Evolutionary conservation across 2,888 invertebrate genomes (phyloP).

Genomic region (Xestia rhomboidea): DNA sequence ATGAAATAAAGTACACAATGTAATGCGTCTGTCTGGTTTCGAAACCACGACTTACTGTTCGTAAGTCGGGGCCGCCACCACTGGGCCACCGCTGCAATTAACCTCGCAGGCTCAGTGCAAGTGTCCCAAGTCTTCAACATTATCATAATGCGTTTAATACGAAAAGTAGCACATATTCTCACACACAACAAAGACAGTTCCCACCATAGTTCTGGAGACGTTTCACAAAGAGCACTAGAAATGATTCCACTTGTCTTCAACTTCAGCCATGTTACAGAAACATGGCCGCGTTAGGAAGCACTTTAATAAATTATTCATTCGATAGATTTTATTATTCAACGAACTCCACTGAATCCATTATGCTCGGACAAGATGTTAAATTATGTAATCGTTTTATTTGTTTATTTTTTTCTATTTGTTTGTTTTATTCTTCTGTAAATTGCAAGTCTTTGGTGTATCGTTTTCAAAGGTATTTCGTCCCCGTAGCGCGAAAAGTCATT

Average conservation of each 20-base stretch:
- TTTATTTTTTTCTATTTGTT: slow-evolving; percentile 28
- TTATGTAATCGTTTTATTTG: slow-evolving; percentile 39
- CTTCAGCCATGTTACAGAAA: slow-evolving; percentile 11
- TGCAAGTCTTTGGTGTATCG: neutral
- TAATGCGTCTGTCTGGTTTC: too few species aligned
- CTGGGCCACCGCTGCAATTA: too few species aligned
- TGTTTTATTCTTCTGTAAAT: neutral
- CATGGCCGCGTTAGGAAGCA: slow-evolving; percentile 19
- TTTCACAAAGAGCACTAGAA: slow-evolving; percentile 20
- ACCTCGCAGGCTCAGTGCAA: neutral
- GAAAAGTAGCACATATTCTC: neutral
- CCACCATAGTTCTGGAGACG: neutral
- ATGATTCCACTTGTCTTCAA: slow-evolving; percentile 14
- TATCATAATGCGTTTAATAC: neutral
- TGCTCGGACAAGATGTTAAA: slow-evolving; percentile 41
- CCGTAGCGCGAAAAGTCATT: too few species aligned
- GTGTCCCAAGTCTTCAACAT: neutral
- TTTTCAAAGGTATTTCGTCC: neutral
- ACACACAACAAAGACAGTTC: neutral
- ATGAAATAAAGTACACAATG: too few species aligned
- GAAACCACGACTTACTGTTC: too few species aligned
- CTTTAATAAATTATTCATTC: slow-evolving; percentile 54
- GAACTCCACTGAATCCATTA: slow-evolving; percentile 49
- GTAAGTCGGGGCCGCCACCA: too few species aligned
- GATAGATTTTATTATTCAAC: slow-evolving; percentile 58